These are phyloP conservation scores for Aplochiton taeniatus DNA, from an alignment of 2,797 vertebrate species.

Conservation along the genomic window DNA sequence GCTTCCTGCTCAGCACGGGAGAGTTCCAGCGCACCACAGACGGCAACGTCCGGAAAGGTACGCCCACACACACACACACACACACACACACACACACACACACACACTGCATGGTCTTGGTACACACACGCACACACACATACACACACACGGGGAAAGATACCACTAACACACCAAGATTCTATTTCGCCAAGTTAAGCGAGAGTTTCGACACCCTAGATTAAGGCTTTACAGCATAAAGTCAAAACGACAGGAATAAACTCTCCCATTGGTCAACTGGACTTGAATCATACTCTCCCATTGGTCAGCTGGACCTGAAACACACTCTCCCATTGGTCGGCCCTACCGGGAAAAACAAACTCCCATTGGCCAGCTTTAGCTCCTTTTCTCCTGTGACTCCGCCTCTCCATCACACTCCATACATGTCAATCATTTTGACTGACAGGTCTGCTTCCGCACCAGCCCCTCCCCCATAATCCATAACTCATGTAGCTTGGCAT, in stretches of 20 bases:
- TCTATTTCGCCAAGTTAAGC: too few relatives aligned
- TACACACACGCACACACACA: slow-evolving; percentile 8
- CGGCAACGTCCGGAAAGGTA: slow-evolving; percentile 94
- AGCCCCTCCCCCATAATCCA: slow-evolving; percentile 5
- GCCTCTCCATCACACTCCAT: slow-evolving; percentile 15
- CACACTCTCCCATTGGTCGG: too few relatives aligned
- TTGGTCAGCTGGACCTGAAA: too few relatives aligned
- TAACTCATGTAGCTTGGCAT: background rate
- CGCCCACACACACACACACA: background rate
- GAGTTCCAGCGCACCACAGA: slow-evolving; percentile 88
- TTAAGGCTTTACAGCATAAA: background rate
- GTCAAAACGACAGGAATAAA: too few relatives aligned
- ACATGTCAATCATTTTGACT: slow-evolving; percentile 37
- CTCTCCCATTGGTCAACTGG: too few relatives aligned
- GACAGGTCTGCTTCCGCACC: slow-evolving; percentile 21
- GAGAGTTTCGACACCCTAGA: too few relatives aligned
- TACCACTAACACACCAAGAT: slow-evolving; percentile 8
- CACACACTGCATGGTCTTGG: too few relatives aligned
- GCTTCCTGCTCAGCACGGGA: slow-evolving; percentile 88
- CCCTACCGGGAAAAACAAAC: background rate
- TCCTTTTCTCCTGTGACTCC: background rate
- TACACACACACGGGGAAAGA: background rate
- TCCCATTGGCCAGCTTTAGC: background rate
- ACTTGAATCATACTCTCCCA: too few relatives aligned
- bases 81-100: slow-evolving; percentile 16